phyloP scores from a whole-genome alignment of 2,113 vertebrate species.

The Notarius lentiginosus region DNA sequence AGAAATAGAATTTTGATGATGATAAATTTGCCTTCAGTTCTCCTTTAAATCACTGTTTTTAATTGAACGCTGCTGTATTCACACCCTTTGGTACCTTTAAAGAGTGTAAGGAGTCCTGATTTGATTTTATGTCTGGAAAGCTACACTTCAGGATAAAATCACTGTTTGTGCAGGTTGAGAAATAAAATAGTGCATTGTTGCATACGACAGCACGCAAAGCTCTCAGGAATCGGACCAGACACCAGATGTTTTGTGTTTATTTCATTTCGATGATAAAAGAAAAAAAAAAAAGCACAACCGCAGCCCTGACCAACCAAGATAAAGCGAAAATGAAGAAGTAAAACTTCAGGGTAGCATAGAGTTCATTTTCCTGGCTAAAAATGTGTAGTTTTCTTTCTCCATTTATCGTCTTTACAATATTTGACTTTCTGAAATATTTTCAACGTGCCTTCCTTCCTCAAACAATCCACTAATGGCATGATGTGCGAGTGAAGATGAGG shows the following conservation, averaged over 20 bases:
- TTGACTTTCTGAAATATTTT: neutral
- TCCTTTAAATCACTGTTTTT: too few relatives aligned
- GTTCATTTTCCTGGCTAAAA: neutral
- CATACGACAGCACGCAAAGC: neutral
- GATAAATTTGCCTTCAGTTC: too few relatives aligned
- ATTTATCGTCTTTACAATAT: neutral
- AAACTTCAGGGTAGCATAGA: neutral
- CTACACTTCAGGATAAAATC: neutral
- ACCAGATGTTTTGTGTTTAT: constrained; percentile 18
- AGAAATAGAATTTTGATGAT: too few relatives aligned
- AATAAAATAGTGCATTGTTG: neutral
- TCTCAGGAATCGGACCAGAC: neutral
- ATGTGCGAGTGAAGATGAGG: neutral
- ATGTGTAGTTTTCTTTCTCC: neutral
- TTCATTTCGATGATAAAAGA: neutral
- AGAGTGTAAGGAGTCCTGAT: neutral
- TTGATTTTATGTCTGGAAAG: neutral
- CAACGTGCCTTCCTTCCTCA: neutral
- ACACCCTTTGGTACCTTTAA: neutral
- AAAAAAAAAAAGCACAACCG: too few relatives aligned
- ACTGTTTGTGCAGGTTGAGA: neutral
- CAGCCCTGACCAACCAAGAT: neutral
- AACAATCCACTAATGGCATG: neutral
- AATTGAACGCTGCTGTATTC: too few relatives aligned
- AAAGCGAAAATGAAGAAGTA: neutral